phyloP scores from a whole-genome alignment of 2,888 invertebrate species.

The Camponotus fellah region DNA sequence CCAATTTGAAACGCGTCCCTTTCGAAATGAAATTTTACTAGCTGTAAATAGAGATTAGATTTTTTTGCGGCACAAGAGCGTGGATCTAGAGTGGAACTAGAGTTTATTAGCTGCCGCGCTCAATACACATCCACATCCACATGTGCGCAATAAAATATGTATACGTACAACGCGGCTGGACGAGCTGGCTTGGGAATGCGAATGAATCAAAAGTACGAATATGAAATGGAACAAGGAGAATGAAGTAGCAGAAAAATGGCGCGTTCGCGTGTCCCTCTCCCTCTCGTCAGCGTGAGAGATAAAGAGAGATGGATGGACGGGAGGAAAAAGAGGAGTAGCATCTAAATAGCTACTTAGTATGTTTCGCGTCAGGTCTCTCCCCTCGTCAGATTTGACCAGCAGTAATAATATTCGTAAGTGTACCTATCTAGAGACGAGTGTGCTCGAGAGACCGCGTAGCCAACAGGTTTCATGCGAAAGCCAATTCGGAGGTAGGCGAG shows the following conservation, averaged over 20 bases:
- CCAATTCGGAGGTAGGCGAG: conserved; percentile 69
- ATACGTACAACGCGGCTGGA: conserved; percentile 56
- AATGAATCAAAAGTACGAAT: conserved; percentile 73
- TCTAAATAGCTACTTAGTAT: conserved; percentile 83
- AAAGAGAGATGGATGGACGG: conserved; percentile 49
- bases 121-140: conserved; percentile 56
- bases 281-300: conserved; percentile 37
- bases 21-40: neutral
- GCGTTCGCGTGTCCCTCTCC: conserved; percentile 55
- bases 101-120: conserved; percentile 76
- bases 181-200: conserved; percentile 73
- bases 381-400: conserved; percentile 65
- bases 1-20: neutral
- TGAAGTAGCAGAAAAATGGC: conserved; percentile 52
- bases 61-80: conserved; percentile 63
- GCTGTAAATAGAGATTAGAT: conserved; percentile 41
- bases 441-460: conserved; percentile 63
- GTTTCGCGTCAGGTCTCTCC: conserved; percentile 78
- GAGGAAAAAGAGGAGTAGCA: conserved; percentile 61
- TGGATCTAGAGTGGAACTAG: conserved; percentile 73
- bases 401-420: conserved; percentile 76
- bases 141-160: conserved; percentile 52
- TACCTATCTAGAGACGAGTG: conserved; percentile 69
- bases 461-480: conserved; percentile 79
- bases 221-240: conserved; percentile 59